These are phyloP conservation scores for Labeo calbasu DNA, from an alignment of 2,797 vertebrate species.

Conservation along the genomic window DNA sequence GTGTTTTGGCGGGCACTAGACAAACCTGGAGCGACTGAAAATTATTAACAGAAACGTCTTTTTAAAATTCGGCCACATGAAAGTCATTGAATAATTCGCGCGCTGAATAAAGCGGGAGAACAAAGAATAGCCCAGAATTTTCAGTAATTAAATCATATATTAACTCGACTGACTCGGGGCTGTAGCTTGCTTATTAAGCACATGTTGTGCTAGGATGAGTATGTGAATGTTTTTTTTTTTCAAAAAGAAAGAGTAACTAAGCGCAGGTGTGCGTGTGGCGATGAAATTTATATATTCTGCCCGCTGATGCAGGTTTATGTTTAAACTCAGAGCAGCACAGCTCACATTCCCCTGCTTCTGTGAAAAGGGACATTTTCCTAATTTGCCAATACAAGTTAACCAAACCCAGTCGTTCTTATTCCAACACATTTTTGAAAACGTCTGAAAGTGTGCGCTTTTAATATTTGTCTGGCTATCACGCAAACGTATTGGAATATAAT, in stretches of 20 bases:
- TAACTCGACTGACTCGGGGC: slow-evolving; percentile 72
- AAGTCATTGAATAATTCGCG: background rate
- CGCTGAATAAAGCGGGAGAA: slow-evolving; percentile 4
- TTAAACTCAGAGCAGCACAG: background rate
- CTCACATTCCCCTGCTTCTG: background rate
- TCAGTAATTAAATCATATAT: slow-evolving; percentile 76
- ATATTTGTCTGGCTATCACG: slow-evolving; percentile 22
- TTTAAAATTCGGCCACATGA: background rate
- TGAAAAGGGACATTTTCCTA: slow-evolving; percentile 6
- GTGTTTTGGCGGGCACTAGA: background rate
- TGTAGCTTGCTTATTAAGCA: slow-evolving; percentile 71
- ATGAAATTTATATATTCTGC: slow-evolving; percentile 63
- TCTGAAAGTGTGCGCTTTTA: slow-evolving; percentile 23
- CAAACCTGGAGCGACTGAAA: background rate
- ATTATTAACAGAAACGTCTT: background rate
- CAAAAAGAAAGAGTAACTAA: slow-evolving; percentile 70
- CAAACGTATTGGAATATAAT: slow-evolving; percentile 31
- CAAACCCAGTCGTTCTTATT: slow-evolving; percentile 10
- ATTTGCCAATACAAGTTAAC: background rate
- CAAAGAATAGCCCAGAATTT: slow-evolving; percentile 49
- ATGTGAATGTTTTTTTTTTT: slow-evolving; percentile 68
- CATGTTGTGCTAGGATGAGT: slow-evolving; percentile 73
- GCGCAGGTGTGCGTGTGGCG: slow-evolving; percentile 73
- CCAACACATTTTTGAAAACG: background rate
- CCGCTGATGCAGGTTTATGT: slow-evolving; percentile 52